Percentiles rank a stretch among this genome's conserved stretches.
These are phyloP conservation scores for Ormyrus rosae DNA, from an alignment of 2,888 invertebrate species.

Conservation along the genomic window DNA sequence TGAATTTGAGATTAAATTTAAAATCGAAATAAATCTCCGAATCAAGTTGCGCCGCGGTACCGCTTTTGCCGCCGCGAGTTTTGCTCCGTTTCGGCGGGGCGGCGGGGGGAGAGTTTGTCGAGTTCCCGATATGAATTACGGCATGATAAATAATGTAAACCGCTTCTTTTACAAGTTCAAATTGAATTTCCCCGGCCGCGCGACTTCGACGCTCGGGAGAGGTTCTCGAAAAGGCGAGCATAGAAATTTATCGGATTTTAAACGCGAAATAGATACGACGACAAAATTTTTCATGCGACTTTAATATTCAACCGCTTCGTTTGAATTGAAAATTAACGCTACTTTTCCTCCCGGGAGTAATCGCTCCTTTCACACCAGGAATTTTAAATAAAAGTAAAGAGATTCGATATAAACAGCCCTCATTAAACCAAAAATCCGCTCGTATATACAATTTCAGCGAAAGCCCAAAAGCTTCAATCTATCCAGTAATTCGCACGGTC, in stretches of 20 bases:
- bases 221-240: neutral
- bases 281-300: neutral
- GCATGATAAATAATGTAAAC: conserved; percentile 50
- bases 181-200: conserved; percentile 15
- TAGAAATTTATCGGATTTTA: neutral
- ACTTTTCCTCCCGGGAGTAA: no score
- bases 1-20: conserved; percentile 56
- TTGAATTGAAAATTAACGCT: no score
- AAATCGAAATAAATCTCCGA: conserved; percentile 52
- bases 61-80: neutral
- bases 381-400: no score
- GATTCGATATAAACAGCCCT: no score
- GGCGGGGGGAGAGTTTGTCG: neutral
- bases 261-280: neutral
- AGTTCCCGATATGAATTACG: conserved; percentile 42
- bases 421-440: no score
- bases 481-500: neutral
- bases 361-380: no score
- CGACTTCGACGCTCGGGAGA: neutral
- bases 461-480: neutral
- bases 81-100: no score
- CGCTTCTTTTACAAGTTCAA: conserved; percentile 11
- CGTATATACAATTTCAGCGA: no score
- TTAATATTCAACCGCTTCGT: neutral
- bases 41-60: neutral